Base-by-base conservation (phyloP, 1,140 invertebrate species). In the Paralvinella palmiformis region DNA sequence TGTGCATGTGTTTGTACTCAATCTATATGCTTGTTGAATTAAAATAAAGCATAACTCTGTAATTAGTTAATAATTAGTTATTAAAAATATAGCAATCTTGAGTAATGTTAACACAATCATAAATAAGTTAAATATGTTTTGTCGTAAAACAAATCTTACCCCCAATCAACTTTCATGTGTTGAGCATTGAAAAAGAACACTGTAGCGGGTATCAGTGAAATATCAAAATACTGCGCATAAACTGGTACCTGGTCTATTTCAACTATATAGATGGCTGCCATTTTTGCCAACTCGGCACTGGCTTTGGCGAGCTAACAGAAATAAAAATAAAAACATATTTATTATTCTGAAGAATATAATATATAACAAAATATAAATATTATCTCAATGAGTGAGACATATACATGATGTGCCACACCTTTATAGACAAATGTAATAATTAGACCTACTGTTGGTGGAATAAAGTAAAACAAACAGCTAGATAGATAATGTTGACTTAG, bases 151-250 rank as follows among this genome's bases (percentile, higher is more conserved):
- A 59, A 6, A 3, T 68, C 70, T 71, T 72, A 80, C 79, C 76
- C 77, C 73, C 77, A 79, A 64, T 81, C 77, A 6, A 81, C 74
- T 74, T 79, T 79, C 7, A 81, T 79, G 53, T 79, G 79, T 53
- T 79, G 74, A 32, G 68, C 73, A 73, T 81, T 79, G 64, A 81
- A 81, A 68, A 79, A 81, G 66, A 79, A 81, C 35, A 81, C 68
- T 29, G 78, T 81, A n/a, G 79, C 70, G 55, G 79, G 79, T 22
- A 79, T 75, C 29, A 78, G 66, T 41, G 73, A 72, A 6, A 79
- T 76, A 45, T 79, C 78, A 70, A 79, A 81, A 63, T 81, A 81
- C 41, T 74, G 69, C 10, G 50, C 66, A 63, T 79, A 81, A 0
- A 78, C 71, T 4, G 76, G 75, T 22, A 79, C 72, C 45, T 62